Evolutionary conservation across 1,140 invertebrate species (phyloP).

Genomic region (Piezodorus guildinii): DNA sequence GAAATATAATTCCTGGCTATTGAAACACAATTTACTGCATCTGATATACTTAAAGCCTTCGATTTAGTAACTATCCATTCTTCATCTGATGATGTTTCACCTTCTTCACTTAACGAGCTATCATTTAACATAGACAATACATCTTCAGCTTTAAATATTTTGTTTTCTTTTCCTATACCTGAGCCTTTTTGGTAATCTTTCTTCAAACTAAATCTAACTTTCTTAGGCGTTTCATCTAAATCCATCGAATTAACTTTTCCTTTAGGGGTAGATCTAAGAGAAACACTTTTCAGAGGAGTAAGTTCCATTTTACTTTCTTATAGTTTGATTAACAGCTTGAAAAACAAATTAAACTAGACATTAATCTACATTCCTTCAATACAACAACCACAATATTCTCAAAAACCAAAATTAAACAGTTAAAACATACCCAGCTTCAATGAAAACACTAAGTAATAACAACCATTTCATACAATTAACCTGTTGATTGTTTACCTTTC

Average conservation of each 20-base stretch:
- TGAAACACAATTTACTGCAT: too few relatives aligned
- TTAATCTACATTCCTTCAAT: too few relatives aligned
- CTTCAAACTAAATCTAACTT: background rate
- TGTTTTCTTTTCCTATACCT: background rate
- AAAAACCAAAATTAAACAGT: too few relatives aligned
- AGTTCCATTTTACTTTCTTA: background rate
- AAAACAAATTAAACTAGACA: too few relatives aligned
- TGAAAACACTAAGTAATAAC: too few relatives aligned
- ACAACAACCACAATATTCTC: too few relatives aligned
- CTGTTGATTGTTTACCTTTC: too few relatives aligned
- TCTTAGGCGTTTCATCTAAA: background rate
- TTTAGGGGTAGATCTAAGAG: background rate
- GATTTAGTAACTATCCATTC: constrained; percentile 8
- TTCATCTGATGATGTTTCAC: background rate
- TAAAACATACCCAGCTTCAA: too few relatives aligned
- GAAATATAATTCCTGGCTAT: background rate
- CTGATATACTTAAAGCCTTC: background rate
- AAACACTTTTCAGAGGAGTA: background rate
- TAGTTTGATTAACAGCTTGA: too few relatives aligned
- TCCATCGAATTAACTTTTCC: background rate
- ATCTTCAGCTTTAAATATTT: background rate
- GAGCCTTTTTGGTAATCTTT: background rate
- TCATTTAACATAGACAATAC: background rate
- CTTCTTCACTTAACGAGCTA: constrained; percentile 2
- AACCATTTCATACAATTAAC: too few relatives aligned